Evolutionary conservation across 2,888 invertebrate species (phyloP).

Genomic region (Pasiphila rectangulata): DNA sequence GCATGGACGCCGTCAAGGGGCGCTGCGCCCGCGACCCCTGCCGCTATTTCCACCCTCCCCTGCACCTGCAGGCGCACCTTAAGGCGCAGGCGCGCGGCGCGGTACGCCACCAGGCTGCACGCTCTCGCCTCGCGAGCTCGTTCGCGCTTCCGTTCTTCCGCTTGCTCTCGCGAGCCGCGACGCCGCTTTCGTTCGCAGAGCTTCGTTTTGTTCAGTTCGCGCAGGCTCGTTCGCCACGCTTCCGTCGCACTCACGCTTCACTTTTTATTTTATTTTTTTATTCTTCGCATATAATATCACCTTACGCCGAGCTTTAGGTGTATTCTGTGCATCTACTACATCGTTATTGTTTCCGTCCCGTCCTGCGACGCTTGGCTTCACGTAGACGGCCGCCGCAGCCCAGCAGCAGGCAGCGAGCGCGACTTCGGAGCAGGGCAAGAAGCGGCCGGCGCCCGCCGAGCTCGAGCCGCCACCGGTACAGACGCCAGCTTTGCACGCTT

Average conservation of each 20-base stretch:
- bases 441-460: constrained; percentile 89
- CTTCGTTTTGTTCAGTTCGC: constrained; percentile 75
- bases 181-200: constrained; percentile 78
- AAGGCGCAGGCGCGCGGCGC: constrained; percentile 98
- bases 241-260: constrained; percentile 81
- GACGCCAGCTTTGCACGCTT: constrained; percentile 85
- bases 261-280: constrained; percentile 72
- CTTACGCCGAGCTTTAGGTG: constrained; percentile 80
- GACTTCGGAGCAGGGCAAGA: constrained; percentile 92
- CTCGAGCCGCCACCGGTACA: constrained; percentile 94
- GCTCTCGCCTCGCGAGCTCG: constrained; percentile 76
- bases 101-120: constrained; percentile 88
- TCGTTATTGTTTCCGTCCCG: constrained; percentile 81
- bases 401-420: constrained; percentile 85
- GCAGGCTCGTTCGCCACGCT: constrained; percentile 72
- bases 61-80: constrained; percentile 99
- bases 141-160: constrained; percentile 77
- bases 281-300: constrained; percentile 78
- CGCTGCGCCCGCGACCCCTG: constrained; percentile 99
- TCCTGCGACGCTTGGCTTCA: constrained; percentile 81
- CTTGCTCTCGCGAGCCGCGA: constrained; percentile 76
- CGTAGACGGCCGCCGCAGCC: constrained; percentile 78
- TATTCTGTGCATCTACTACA: constrained; percentile 81
- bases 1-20: constrained; percentile 99
- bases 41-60: constrained; percentile 99